Evolutionary conservation across 30 jellyfish, hydroid and myxozoan species (phyloP), one percentile per base, ranked within the genome.

Genomic region (Aurelia sp.): DNA sequence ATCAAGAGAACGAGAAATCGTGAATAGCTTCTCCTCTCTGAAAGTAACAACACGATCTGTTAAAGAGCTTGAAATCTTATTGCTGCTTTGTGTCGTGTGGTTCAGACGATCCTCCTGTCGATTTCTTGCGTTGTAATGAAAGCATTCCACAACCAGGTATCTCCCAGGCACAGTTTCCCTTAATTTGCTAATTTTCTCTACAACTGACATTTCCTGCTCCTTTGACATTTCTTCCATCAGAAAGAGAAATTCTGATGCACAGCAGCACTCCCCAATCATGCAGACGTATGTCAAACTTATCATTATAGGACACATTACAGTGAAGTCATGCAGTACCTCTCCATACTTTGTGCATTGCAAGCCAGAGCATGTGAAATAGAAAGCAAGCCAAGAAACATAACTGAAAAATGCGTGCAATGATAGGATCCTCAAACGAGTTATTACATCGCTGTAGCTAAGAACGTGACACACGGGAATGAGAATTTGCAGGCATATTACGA

Each of bases 251-350:
- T 68, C 79, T 16, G 79, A 8, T 11, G 79, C 44, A 24, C 35
- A 19, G 50, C 79, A 68, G 27, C 62, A 68, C 33, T 68, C 79
- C 57, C 79, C 60, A 13, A 68, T 15, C 60, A 68, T 12, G 13
- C 17, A 12, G 62, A 68, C 15, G 33, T 68, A 68, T 11, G 63
- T 13, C 9, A 68, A 4, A 13, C 62, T 55, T 19, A 68, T 19
- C 79, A 68, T 68, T 5, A 68, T 12, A 33, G 44, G 44, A 22
- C 79, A 68, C 62, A 68, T 31, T 20, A 68, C 19, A 18, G 79
- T 18, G 10, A 68, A 59, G 16, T 68, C 79, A 12, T 68, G 59
- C 31, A 68, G 13, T 31, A 68, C 60, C 20, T 68, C 33, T 10
- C 79, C 79, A 31, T 68, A 68, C 17, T 15, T 16, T 19, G 44